Evolutionary conservation across 2,797 vertebrate genomes (phyloP).

Genomic region (Danio choprae): DNA sequence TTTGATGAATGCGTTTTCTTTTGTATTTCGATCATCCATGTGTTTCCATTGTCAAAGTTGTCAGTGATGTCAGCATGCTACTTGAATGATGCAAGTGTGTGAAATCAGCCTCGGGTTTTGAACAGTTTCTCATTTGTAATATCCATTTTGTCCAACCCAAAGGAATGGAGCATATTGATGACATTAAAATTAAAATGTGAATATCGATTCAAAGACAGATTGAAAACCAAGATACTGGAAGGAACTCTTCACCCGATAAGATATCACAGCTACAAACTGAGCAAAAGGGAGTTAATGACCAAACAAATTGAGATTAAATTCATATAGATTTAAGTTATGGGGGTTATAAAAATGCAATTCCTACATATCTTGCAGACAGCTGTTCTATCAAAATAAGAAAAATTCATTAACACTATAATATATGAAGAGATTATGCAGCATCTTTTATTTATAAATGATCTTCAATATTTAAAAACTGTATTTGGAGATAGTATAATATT

Average conservation of each 20-base stretch:
- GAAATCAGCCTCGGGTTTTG: slow-evolving; percentile 58
- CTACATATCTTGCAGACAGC: no score
- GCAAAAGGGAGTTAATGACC: background rate
- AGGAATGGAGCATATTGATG: slow-evolving; percentile 3
- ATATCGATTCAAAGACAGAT: slow-evolving; percentile 14
- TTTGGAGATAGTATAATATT: no score
- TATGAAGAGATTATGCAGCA: no score
- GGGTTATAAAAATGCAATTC: no score
- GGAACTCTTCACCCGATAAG: background rate
- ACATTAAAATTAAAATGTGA: background rate
- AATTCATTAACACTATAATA: no score
- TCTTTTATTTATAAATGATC: no score
- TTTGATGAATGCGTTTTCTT: background rate
- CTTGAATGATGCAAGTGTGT: slow-evolving; percentile 69
- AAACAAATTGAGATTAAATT: background rate
- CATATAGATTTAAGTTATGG: background rate
- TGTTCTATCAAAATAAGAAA: no score
- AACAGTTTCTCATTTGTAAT: slow-evolving; percentile 17
- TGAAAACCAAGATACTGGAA: slow-evolving; percentile 8
- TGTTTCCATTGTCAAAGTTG: slow-evolving; percentile 33
- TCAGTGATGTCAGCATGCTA: slow-evolving; percentile 56
- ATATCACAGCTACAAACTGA: background rate
- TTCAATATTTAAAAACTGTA: no score
- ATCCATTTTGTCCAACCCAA: background rate
- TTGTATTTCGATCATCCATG: slow-evolving; percentile 3